Percentiles rank a stretch among this genome's conserved stretches.
Evolutionary conservation across 2,113 vertebrate genomes (phyloP).

Genomic region (Phyllopteryx taeniolatus): DNA sequence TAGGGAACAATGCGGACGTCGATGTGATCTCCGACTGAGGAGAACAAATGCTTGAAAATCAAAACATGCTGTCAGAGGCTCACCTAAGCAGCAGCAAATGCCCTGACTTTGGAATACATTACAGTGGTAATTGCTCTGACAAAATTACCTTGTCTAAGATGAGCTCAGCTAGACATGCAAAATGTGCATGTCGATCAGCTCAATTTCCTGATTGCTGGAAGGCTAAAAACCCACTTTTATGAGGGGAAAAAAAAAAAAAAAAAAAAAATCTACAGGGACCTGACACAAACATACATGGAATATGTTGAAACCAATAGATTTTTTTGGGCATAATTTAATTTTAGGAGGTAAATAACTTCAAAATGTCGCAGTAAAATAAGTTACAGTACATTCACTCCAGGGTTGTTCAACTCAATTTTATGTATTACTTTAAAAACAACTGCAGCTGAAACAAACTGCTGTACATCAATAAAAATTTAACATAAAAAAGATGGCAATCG

Average conservation of each 20-base stretch:
- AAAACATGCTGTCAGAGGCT: slow-evolving; percentile 89
- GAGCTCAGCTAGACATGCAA: slow-evolving; percentile 78
- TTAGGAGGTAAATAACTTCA: background rate
- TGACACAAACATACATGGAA: slow-evolving; percentile 79
- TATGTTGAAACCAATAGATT: slow-evolving; percentile 25
- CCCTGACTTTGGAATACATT: slow-evolving; percentile 96
- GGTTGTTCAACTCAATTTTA: too few relatives aligned
- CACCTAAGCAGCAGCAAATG: slow-evolving; percentile 82
- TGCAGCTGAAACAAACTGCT: too few relatives aligned
- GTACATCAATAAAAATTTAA: too few relatives aligned
- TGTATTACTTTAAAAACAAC: too few relatives aligned
- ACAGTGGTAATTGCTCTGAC: slow-evolving; percentile 89
- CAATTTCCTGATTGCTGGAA: slow-evolving; percentile 85
- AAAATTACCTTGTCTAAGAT: slow-evolving; percentile 88
- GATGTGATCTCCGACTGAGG: slow-evolving; percentile 59
- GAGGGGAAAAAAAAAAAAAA: slow-evolving; percentile 69
- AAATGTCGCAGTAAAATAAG: background rate
- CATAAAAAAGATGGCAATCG: too few relatives aligned
- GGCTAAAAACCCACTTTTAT: slow-evolving; percentile 80
- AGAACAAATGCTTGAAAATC: slow-evolving; percentile 81
- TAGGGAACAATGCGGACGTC: slow-evolving; percentile 55
- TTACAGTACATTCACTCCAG: too few relatives aligned
- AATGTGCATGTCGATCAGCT: slow-evolving; percentile 81
- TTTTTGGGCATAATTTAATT: slow-evolving; percentile 26
- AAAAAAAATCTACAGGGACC: slow-evolving; percentile 61